Conservation (phyloP, 1,140 invertebrate genomes). For the Phortica variegata region DNA sequence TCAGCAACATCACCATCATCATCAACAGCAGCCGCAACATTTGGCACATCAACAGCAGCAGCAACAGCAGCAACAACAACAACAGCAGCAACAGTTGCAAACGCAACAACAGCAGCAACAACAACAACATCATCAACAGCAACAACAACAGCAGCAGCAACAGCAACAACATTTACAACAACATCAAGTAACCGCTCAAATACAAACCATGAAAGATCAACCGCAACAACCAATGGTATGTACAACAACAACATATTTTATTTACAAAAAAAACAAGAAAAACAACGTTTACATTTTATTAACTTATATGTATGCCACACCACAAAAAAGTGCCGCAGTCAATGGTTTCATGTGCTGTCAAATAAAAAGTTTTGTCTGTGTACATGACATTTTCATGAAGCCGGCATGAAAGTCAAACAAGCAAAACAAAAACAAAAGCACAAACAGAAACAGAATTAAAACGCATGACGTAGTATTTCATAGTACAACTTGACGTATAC, state of each 20-base stretch:
- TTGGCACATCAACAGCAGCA: slow-evolving; percentile 34
- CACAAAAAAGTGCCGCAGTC: too few relatives aligned
- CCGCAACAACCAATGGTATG: slow-evolving; percentile 57
- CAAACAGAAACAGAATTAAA: background rate
- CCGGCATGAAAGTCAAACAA: slow-evolving; percentile 10
- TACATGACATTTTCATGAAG: too few relatives aligned
- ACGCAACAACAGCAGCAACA: slow-evolving; percentile 33
- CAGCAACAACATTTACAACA: slow-evolving; percentile 47
- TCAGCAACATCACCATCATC: slow-evolving; percentile 30
- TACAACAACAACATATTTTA: too few relatives aligned
- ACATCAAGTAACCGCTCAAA: slow-evolving; percentile 56
- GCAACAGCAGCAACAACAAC: slow-evolving; percentile 18
- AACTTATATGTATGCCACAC: too few relatives aligned
- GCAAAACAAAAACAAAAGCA: slow-evolving; percentile 1
- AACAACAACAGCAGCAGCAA: slow-evolving; percentile 34
- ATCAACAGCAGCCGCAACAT: slow-evolving; percentile 33
- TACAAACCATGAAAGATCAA: slow-evolving; percentile 57
- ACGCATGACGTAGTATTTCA: too few relatives aligned
- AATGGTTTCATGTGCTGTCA: too few relatives aligned
- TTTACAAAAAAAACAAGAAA: too few relatives aligned
- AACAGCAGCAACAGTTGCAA: slow-evolving; percentile 27
- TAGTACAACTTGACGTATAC: too few relatives aligned
- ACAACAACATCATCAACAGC: slow-evolving; percentile 25
- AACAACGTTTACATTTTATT: too few relatives aligned
- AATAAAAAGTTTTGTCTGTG: too few relatives aligned